Base-by-base conservation (phyloP, 30 jellyfish, hydroid and myxozoan species). In the Pseudorhiza aurosa region DNA sequence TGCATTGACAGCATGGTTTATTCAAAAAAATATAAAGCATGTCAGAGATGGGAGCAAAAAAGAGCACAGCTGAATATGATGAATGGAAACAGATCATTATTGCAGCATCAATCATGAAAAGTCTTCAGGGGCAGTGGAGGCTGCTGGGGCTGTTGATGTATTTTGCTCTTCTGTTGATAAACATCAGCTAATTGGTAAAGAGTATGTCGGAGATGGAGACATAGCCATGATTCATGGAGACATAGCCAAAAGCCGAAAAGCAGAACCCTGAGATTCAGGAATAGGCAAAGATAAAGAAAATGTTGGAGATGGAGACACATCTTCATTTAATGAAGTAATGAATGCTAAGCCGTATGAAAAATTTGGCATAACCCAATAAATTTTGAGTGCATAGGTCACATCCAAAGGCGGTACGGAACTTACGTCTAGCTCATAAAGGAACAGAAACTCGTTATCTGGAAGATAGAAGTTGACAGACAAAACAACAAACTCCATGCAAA, bases 301-400 rank as follows among this genome's bases (percentile, higher is more conserved):
- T 58, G 15, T 59, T 7, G 89, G 84, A 29, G 89, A 77, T 75
- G 88, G 88, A 6, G 88, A 75, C 29, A 51, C 79, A 39, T 27
- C 65, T 35, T 53, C 88, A 9, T 75, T 51, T 57, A 75, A 35
- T 3, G 88, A 55, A 33, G 88, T 75, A 27, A 19, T 55, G 6
- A 30, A 55, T 24, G 37, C 88, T 4, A 57, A 75, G 6, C 88
- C 88, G 19, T 75, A 75, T 43, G 24, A 51, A 35, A 29, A 35
- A 19, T 59, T 64, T 47, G 59, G 75, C 68, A 57, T 80, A 46
- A 36, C 28, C 89, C 88, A 7, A 43, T 44, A 12, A 80, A 80
- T 36, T 29, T 80, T 59, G 86, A 80, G 42, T 65, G 92, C 39
- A 30, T 80, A 12, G 92, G 92, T 19, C 92, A 80, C 57, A 88